These are phyloP conservation scores for Chaetorhynchus papuensis DNA, from an alignment of 2,113 vertebrate genomes.

Conservation along the genomic window DNA sequence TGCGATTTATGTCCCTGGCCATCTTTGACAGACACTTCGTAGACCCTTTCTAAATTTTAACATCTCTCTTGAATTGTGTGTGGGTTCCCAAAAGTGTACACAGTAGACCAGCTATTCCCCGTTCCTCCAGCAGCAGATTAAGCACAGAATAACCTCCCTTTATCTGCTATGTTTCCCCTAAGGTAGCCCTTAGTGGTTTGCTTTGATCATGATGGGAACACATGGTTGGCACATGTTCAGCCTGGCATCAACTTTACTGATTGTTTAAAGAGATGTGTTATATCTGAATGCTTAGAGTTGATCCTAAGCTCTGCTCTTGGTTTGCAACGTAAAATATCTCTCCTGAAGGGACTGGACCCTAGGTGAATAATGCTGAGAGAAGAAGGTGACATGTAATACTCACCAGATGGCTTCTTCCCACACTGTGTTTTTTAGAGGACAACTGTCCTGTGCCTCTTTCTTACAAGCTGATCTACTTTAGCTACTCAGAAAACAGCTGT, in stretches of 20 bases:
- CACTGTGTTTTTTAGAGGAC: background rate
- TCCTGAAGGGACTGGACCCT: background rate
- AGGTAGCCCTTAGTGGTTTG: background rate
- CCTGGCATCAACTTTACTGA: background rate
- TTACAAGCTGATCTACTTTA: conserved; percentile 44
- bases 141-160: background rate
- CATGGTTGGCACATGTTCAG: background rate
- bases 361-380: background rate
- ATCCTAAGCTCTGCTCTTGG: background rate
- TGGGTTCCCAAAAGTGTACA: background rate
- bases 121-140: background rate
- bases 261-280: background rate
- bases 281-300: background rate
- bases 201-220: background rate
- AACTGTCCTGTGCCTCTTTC: background rate
- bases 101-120: background rate
- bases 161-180: background rate
- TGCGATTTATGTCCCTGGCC: background rate
- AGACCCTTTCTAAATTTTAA: background rate
- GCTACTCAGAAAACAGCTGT: conserved; percentile 40
- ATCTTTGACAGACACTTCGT: background rate
- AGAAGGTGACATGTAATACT: background rate
- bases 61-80: background rate
- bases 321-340: background rate
- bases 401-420: conserved; percentile 51